Percentiles rank a stretch among this genome's conserved stretches.
Evolutionary conservation across 2,888 invertebrate species (phyloP).

Genomic region (Scaptomyza polygonia): DNA sequence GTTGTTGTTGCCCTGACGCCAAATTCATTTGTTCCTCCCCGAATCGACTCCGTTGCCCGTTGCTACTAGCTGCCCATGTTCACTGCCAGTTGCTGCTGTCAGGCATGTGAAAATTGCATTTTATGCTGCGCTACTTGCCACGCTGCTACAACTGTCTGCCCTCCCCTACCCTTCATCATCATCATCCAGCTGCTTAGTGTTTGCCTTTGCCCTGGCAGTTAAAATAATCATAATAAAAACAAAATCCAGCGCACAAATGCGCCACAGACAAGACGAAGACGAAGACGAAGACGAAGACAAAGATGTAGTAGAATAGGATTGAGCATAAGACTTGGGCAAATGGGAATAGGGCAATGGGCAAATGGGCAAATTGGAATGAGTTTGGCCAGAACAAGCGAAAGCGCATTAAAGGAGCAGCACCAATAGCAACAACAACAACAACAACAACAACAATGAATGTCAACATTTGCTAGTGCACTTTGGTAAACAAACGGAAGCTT

Average conservation of each 20-base stretch:
- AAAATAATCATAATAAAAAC: slow-evolving; percentile 79
- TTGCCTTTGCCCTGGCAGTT: slow-evolving; percentile 71
- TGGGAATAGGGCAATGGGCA: neutral
- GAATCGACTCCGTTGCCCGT: slow-evolving; percentile 1
- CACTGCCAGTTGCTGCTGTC: slow-evolving; percentile 46
- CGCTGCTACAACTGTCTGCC: slow-evolving; percentile 2
- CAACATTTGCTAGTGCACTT: slow-evolving; percentile 76
- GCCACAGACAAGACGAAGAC: slow-evolving; percentile 38
- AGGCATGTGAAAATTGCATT: slow-evolving; percentile 73
- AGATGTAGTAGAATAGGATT: slow-evolving; percentile 28
- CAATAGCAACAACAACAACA: slow-evolving; percentile 9
- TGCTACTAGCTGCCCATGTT: neutral
- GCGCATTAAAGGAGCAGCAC: slow-evolving; percentile 46
- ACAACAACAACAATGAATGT: slow-evolving; percentile 58
- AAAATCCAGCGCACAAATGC: slow-evolving; percentile 65
- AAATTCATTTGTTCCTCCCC: slow-evolving; percentile 60
- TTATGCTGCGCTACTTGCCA: slow-evolving; percentile 55
- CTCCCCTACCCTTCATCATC: neutral
- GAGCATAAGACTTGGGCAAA: slow-evolving; percentile 15
- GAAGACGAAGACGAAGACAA: slow-evolving; percentile 21
- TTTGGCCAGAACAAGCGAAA: slow-evolving; percentile 32
- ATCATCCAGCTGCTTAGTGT: slow-evolving; percentile 40
- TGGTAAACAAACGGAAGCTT: slow-evolving; percentile 49
- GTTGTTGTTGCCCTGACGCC: slow-evolving; percentile 42
- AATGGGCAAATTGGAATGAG: slow-evolving; percentile 2